Conservation (phyloP, 2,888 invertebrate genomes). For the Nemotelus pantherinus region DNA sequence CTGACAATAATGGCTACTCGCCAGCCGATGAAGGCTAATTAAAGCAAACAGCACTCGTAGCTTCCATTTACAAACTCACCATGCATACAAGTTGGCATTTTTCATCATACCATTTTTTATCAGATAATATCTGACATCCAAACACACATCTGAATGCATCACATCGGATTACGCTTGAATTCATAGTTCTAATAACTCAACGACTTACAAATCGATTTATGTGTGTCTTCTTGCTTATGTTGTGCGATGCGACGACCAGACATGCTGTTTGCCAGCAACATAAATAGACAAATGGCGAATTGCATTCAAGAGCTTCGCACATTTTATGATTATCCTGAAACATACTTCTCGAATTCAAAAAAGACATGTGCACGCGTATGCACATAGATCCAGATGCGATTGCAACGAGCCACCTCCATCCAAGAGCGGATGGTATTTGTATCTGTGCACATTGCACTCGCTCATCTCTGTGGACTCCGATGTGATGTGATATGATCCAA, state of each 20-base stretch:
- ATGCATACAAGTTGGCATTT: background rate
- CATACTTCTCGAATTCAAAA: background rate
- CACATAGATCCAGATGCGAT: background rate
- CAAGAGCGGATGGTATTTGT: background rate
- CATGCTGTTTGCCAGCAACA: constrained; percentile 31
- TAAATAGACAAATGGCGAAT: constrained; percentile 32
- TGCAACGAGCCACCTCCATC: constrained; percentile 1
- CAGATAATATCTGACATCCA: constrained; percentile 21
- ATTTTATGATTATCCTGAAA: constrained; percentile 43
- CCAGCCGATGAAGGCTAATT: no score
- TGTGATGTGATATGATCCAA: background rate
- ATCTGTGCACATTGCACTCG: background rate
- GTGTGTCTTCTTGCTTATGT: constrained; percentile 17
- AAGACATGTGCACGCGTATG: background rate
- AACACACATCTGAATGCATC: constrained; percentile 29
- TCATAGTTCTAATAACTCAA: constrained; percentile 44
- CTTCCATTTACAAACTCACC: background rate
- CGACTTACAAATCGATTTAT: constrained; percentile 44
- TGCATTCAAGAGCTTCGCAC: constrained; percentile 34
- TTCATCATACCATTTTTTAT: constrained; percentile 2
- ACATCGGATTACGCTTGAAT: constrained; percentile 35
- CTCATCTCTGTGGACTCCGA: background rate
- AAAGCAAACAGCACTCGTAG: no score
- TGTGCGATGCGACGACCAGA: constrained; percentile 7
- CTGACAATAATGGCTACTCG: no score